A percentile compares a stretch with the other conserved stretches of the same genome.
These are phyloP conservation scores for Periophthalmodon schlosseri DNA, from an alignment of 2,113 vertebrate genomes.

Conservation along the genomic window DNA sequence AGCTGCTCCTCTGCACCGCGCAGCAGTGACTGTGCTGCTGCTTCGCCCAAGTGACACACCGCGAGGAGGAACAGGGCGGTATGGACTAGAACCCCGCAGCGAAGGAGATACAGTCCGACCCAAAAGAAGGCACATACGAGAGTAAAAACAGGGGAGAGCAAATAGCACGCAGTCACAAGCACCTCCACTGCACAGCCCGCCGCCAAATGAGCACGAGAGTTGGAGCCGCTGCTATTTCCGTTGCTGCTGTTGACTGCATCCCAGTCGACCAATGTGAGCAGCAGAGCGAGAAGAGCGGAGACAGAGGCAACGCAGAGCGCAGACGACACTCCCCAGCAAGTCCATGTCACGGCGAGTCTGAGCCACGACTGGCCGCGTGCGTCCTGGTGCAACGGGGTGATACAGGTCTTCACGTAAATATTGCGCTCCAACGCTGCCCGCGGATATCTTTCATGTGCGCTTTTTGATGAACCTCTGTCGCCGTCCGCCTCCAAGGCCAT, in stretches of 20 bases:
- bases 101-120: conserved; percentile 82
- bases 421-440: conserved; percentile 60
- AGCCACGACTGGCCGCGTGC: conserved; percentile 50
- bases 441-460: conserved; percentile 63
- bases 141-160: conserved; percentile 75
- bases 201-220: conserved; percentile 55
- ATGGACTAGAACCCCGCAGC: conserved; percentile 79
- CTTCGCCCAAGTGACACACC: conserved; percentile 85
- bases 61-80: conserved; percentile 78
- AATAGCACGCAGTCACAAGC: conserved; percentile 73
- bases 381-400: conserved; percentile 56
- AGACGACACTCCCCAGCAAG: conserved; percentile 73
- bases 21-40: conserved; percentile 82
- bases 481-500: conserved; percentile 67
- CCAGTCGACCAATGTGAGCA: conserved; percentile 78
- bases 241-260: conserved; percentile 65
- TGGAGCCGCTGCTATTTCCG: conserved; percentile 56
- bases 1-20: conserved; percentile 82
- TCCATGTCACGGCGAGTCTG: conserved; percentile 63
- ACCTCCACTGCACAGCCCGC: conserved; percentile 71
- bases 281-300: conserved; percentile 79
- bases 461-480: conserved; percentile 57
- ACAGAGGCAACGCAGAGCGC: conserved; percentile 80
- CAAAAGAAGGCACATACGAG: conserved; percentile 84
- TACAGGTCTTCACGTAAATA: conserved; percentile 67